Evolutionary conservation across 2,888 invertebrate species (phyloP), one percentile per base, ranked within the genome.

Genomic region (Cristatella mucedo): DNA sequence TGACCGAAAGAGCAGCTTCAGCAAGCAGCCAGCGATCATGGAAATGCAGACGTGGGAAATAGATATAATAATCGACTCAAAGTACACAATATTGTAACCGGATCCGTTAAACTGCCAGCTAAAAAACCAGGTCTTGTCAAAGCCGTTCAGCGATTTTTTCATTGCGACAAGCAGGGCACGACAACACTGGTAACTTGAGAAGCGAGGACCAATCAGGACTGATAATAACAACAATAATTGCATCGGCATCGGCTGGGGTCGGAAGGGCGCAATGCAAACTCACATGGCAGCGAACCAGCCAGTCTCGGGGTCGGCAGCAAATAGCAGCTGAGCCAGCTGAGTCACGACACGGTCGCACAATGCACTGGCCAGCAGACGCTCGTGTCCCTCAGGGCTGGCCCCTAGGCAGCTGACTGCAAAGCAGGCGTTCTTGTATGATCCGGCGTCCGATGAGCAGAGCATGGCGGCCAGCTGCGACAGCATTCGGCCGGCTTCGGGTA

Each of bases 211-310:
- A n/a, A n/a, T n/a, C n/a, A n/a, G n/a, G n/a, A n/a, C n/a, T n/a
- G n/a, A n/a, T n/a, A n/a, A n/a, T n/a, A 16, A 33, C 7, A 21
- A 21, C 29, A 29, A n/a, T 3, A 3, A 20, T 39, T 38, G 4
- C 13, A 38, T 39, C 3, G 6, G 6, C 2, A 13, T 4, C 24
- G n/a, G n/a, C n/a, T n/a, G n/a, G n/a, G n/a, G n/a, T n/a, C n/a
- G 13, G 15, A 13, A 32, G 9, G 7, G 15, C 13, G 9, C 9
- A 6, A 19, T 15, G 9, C 11, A 11, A 6, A 53, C 61, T 58
- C 49, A 64, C 63, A 64, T 62, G 37, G 62, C 62, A 41, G 62
- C 58, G 54, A 65, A 64, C 63, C 63, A 64, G 3, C 58, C 59
- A 4, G 62, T 63, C 45, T 65, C 63, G 33, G 49, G 48, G 42